Percentiles rank a stretch among this genome's conserved stretches.
These are phyloP conservation scores for Pempheris klunzingeri DNA, from an alignment of 2,797 vertebrate genomes.

Conservation along the genomic window DNA sequence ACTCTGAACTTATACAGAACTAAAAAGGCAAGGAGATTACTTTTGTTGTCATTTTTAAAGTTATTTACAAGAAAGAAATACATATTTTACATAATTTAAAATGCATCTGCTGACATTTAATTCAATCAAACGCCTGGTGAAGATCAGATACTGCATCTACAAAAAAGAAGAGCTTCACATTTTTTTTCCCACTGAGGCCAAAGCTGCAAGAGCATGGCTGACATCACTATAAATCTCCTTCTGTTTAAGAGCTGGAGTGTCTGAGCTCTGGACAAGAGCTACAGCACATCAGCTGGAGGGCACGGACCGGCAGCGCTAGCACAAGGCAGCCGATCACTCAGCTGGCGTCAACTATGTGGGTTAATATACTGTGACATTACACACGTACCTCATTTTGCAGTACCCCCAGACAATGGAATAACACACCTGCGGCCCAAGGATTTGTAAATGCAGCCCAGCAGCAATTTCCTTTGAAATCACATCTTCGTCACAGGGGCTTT, in stretches of 20 bases:
- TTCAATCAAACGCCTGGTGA: not conserved
- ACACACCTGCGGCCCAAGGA: conserved; percentile 39
- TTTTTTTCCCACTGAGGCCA: conserved; percentile 15
- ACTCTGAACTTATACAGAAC: too few species aligned
- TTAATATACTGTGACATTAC: conserved; percentile 60
- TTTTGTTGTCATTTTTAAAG: not conserved
- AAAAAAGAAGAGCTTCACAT: not conserved
- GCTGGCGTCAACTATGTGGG: conserved; percentile 27
- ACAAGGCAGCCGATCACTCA: conserved; percentile 41
- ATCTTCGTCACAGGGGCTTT: conserved; percentile 1
- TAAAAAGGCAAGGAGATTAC: not conserved
- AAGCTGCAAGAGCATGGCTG: conserved; percentile 36
- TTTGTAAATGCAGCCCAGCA: conserved; percentile 28
- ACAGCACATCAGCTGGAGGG: conserved; percentile 63
- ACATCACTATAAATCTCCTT: conserved; percentile 57
- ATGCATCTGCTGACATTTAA: not conserved
- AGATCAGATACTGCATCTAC: not conserved
- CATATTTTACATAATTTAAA: not conserved
- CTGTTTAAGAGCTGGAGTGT: conserved; percentile 57
- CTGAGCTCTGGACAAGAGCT: conserved; percentile 52
- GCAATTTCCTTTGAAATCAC: conserved; percentile 25
- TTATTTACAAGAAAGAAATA: not conserved
- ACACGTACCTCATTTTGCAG: conserved; percentile 34
- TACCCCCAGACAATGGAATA: conserved; percentile 23
- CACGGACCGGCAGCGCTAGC: conserved; percentile 14